These are phyloP conservation scores for Alfaro cultratus DNA, from an alignment of 2,797 vertebrate species.

Conservation along the genomic window DNA sequence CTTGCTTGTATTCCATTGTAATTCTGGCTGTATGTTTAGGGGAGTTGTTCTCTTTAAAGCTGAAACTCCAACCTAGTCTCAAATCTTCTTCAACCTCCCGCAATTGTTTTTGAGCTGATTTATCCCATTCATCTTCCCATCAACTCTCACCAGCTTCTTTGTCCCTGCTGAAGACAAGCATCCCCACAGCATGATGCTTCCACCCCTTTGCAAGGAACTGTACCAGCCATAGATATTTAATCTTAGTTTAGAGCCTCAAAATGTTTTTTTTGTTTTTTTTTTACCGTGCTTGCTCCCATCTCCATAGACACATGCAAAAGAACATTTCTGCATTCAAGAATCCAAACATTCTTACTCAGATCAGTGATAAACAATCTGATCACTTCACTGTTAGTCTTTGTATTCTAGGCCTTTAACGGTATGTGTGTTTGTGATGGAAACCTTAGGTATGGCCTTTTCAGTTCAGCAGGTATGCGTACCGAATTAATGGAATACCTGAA, in stretches of 20 bases:
- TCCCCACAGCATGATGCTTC: background rate
- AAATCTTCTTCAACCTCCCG: background rate
- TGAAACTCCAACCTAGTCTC: background rate
- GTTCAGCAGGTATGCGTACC: background rate
- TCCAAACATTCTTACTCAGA: background rate
- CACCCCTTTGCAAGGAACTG: background rate
- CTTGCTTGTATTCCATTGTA: background rate
- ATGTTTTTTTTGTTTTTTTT: background rate
- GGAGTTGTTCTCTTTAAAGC: background rate
- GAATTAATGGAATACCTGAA: background rate
- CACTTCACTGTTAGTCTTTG: background rate
- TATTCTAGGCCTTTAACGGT: background rate
- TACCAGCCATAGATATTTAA: background rate
- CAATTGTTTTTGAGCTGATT: background rate
- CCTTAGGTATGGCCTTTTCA: background rate
- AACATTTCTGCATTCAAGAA: background rate
- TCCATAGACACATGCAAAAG: background rate
- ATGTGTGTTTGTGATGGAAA: background rate
- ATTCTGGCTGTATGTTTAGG: background rate
- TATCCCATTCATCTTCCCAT: background rate
- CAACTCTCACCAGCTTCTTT: background rate
- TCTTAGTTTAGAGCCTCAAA: background rate
- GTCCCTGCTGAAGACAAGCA: background rate
- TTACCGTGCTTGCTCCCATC: background rate
- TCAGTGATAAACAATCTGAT: background rate